These are phyloP conservation scores for Amphipyra tragopoginis DNA, from an alignment of 2,888 invertebrate species.

Conservation along the genomic window DNA sequence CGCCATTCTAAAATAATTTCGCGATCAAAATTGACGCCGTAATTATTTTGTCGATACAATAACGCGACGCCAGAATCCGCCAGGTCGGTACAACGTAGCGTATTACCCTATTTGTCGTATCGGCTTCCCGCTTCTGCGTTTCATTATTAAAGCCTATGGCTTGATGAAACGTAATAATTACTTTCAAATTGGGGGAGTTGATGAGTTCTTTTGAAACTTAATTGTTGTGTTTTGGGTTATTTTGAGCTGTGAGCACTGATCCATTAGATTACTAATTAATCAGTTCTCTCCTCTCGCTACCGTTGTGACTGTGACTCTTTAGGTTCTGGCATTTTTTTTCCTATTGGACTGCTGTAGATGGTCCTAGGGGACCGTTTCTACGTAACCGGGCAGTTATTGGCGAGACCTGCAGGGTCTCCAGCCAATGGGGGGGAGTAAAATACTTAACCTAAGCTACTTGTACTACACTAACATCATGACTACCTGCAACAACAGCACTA, in stretches of 20 bases:
- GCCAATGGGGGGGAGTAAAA: too few relatives aligned
- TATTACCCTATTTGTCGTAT: slow-evolving; percentile 42
- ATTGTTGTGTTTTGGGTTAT: slow-evolving; percentile 40
- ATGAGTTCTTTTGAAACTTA: slow-evolving; percentile 41
- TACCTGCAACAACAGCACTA: too few relatives aligned
- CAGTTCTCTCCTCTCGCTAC: too few relatives aligned
- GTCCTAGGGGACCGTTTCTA: too few relatives aligned
- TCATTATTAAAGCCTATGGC: slow-evolving; percentile 39
- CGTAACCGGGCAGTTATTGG: too few relatives aligned
- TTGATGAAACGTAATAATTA: slow-evolving; percentile 52
- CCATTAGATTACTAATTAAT: too few relatives aligned
- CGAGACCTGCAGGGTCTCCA: too few relatives aligned
- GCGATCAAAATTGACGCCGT: slow-evolving; percentile 26
- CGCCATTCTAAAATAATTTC: slow-evolving; percentile 18
- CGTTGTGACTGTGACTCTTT: too few relatives aligned
- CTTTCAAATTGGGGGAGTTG: slow-evolving; percentile 36
- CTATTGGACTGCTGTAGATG: too few relatives aligned
- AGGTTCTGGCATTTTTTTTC: too few relatives aligned
- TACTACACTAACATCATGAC: too few relatives aligned
- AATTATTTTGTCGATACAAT: slow-evolving; percentile 45
- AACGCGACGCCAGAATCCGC: slow-evolving; percentile 28
- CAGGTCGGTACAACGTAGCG: slow-evolving; percentile 30
- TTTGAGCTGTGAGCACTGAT: not conserved
- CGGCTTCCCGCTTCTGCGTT: slow-evolving; percentile 32
- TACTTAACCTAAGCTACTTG: too few relatives aligned